Conservation (phyloP, 2,888 invertebrate genomes). For the Hirtodrosophila histrioides region DNA sequence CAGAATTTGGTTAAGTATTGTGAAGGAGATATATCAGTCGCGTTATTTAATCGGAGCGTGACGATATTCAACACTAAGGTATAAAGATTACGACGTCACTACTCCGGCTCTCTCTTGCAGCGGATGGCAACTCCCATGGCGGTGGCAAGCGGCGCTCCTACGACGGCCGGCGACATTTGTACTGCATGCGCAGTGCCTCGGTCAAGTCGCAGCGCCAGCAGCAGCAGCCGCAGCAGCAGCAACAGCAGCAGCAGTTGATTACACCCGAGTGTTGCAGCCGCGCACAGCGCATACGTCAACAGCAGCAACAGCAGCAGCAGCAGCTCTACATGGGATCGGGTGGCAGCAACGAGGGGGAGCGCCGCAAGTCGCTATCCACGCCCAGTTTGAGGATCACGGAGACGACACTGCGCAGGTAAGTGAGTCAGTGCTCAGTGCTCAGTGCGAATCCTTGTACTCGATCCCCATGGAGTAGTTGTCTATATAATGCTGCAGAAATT, state of each 20-base stretch:
- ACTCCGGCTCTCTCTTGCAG: conserved; percentile 24
- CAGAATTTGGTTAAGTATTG: no score
- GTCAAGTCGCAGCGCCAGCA: conserved; percentile 69
- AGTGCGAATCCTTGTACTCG: no score
- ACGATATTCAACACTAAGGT: no score
- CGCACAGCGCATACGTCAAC: conserved; percentile 46
- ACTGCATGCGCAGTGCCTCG: conserved; percentile 76
- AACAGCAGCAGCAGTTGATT: conserved; percentile 23
- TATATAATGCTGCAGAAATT: conserved; percentile 4
- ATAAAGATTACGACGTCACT: no score
- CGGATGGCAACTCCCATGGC: conserved; percentile 54
- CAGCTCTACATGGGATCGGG: conserved; percentile 35
- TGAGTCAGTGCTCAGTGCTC: neutral
- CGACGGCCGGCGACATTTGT: conserved; percentile 73
- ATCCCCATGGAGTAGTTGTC: no score
- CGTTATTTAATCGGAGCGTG: no score
- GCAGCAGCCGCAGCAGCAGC: conserved; percentile 15
- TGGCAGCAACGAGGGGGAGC: conserved; percentile 50
- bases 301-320: conserved; percentile 52
- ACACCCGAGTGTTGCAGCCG: conserved; percentile 53
- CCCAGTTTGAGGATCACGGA: conserved; percentile 75
- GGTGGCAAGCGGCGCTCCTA: conserved; percentile 62
- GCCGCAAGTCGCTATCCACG: conserved; percentile 68
- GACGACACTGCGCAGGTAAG: conserved; percentile 75
- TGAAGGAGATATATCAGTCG: no score